These are phyloP conservation scores for Chionodraco myersi DNA, from an alignment of 2,113 vertebrate species.

Conservation along the genomic window DNA sequence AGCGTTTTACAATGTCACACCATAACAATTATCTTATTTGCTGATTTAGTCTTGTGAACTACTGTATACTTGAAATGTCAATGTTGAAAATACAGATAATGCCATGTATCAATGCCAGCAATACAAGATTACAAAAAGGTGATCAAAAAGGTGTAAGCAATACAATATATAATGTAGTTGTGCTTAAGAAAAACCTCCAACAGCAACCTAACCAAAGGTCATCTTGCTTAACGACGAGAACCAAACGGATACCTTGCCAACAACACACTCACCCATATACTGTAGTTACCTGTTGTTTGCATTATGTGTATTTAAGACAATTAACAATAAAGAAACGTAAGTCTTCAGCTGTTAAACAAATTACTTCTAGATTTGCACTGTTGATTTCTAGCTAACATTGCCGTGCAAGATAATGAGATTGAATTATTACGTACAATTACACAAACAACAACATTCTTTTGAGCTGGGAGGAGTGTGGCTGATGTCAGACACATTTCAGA, in stretches of 20 bases:
- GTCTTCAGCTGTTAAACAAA: neutral
- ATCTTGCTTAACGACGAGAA: neutral
- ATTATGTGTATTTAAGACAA: neutral
- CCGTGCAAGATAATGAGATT: neutral
- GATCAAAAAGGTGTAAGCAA: slow-evolving; percentile 4
- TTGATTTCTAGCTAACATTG: neutral
- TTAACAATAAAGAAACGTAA: neutral
- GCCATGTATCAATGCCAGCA: neutral
- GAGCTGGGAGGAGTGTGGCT: neutral
- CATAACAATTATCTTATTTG: neutral
- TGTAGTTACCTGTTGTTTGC: neutral
- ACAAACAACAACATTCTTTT: neutral
- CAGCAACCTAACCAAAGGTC: neutral
- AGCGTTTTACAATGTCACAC: neutral
- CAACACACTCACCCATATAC: slow-evolving; percentile 1
- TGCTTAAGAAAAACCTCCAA: neutral
- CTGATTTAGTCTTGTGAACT: neutral
- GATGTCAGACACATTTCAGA: neutral
- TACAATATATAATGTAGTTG: neutral
- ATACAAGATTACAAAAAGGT: neutral
- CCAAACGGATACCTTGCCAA: neutral
- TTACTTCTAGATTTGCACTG: neutral
- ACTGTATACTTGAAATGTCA: neutral
- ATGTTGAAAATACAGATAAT: neutral
- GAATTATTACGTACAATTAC: no score